Percentiles rank a stretch among this genome's conserved stretches.
phyloP scores from a whole-genome alignment of 2,797 vertebrate species.

The Dendrocincla fuliginosa region DNA sequence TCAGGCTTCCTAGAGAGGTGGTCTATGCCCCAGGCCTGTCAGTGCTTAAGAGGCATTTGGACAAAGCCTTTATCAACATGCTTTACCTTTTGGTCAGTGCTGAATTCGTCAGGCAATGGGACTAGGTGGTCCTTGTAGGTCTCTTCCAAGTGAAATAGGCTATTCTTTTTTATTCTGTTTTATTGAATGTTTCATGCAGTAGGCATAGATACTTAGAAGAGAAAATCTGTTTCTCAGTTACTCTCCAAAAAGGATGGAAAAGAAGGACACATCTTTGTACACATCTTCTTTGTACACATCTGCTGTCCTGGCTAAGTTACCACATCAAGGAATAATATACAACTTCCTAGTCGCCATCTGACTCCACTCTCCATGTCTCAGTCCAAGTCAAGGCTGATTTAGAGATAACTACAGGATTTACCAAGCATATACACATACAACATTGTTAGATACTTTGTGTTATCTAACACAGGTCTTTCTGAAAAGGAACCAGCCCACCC shows the following conservation, averaged over 20 bases:
- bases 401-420: neutral
- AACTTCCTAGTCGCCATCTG: neutral
- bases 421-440: neutral
- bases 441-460: neutral
- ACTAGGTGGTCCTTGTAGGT: neutral
- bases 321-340: neutral
- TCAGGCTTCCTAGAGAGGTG: neutral
- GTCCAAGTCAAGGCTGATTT: neutral
- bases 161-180: neutral
- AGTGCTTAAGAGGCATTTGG: neutral
- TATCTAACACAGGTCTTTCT: neutral
- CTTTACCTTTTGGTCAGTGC: neutral
- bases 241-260: neutral
- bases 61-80: neutral
- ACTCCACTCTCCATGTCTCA: neutral
- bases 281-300: neutral
- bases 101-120: neutral
- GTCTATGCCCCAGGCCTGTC: accelerated
- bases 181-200: neutral
- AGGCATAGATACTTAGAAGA: neutral
- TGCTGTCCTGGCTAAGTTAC: neutral
- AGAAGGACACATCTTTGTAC: neutral
- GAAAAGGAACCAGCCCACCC: neutral
- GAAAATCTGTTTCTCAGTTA: neutral
- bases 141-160: neutral